phyloP scores from a whole-genome alignment of 2,113 vertebrate genomes.

The Dromiciops gliroides region DNA sequence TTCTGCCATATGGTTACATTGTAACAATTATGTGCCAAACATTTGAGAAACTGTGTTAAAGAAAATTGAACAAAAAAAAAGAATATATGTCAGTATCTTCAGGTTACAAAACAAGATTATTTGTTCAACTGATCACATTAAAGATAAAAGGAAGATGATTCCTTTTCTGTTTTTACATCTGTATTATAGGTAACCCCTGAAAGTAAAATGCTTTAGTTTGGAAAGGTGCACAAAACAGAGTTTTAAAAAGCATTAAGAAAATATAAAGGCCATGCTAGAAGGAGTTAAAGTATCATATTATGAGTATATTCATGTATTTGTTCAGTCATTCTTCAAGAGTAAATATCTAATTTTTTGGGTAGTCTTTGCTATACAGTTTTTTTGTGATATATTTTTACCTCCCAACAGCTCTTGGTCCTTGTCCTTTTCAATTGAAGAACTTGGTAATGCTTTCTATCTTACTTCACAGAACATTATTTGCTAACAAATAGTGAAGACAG shows the following conservation, averaged over 20 bases:
- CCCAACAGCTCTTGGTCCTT: background rate
- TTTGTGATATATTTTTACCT: background rate
- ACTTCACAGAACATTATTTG: background rate
- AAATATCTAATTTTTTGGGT: background rate
- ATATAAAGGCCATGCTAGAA: background rate
- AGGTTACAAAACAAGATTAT: background rate
- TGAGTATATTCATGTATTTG: background rate
- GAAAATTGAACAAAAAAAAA: background rate
- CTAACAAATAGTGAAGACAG: constrained; percentile 35
- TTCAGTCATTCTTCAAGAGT: background rate
- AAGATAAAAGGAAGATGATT: constrained; percentile 37
- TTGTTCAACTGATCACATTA: constrained; percentile 4
- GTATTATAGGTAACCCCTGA: background rate
- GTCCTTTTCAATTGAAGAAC: background rate
- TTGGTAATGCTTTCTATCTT: background rate
- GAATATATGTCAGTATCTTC: background rate
- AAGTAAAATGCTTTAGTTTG: background rate
- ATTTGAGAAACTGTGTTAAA: background rate
- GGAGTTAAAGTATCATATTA: background rate
- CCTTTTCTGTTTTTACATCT: background rate
- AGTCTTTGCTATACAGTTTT: background rate
- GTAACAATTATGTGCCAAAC: background rate
- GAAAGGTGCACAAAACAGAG: background rate
- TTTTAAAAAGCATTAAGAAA: background rate
- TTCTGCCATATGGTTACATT: background rate